Percentiles rank a stretch among this genome's conserved stretches.
These are phyloP conservation scores for Fragum whitleyi DNA, from an alignment of 2,888 invertebrate species.

Conservation along the genomic window DNA sequence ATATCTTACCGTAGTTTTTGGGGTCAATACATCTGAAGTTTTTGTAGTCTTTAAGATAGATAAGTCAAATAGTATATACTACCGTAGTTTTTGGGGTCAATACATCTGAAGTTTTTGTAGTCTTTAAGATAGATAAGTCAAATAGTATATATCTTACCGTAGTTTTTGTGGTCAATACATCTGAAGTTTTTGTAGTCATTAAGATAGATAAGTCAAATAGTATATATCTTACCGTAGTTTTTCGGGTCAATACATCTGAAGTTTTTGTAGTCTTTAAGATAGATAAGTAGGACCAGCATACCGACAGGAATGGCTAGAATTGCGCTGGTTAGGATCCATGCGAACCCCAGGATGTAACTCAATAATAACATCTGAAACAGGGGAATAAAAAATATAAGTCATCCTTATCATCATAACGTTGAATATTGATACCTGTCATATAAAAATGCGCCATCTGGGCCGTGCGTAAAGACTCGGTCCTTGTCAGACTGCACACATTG, in stretches of 20 bases:
- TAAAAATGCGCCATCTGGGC: too few relatives aligned
- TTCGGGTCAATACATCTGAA: slow-evolving; percentile 72
- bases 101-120: too few relatives aligned
- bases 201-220: slow-evolving; percentile 66
- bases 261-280: slow-evolving; percentile 62
- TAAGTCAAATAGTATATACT: too few relatives aligned
- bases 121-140: too few relatives aligned
- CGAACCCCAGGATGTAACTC: slow-evolving; percentile 74
- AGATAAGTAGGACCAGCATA: slow-evolving; percentile 70
- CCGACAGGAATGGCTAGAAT: slow-evolving; percentile 75
- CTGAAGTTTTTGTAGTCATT: slow-evolving; percentile 56
- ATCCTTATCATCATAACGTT: not conserved
- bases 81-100: not conserved
- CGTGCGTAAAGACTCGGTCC: too few relatives aligned
- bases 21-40: slow-evolving; percentile 70
- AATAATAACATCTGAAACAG: slow-evolving; percentile 76
- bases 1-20: slow-evolving; percentile 73
- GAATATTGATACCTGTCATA: not conserved
- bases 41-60: slow-evolving; percentile 33
- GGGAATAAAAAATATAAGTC: not conserved
- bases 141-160: slow-evolving; percentile 66
- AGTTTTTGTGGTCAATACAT: slow-evolving; percentile 75
- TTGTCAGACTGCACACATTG: too few relatives aligned
- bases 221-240: slow-evolving; percentile 72
- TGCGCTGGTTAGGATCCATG: slow-evolving; percentile 75